Conservation (phyloP, 2,113 vertebrate genomes). For the Nothocercus nigrocapillus region DNA sequence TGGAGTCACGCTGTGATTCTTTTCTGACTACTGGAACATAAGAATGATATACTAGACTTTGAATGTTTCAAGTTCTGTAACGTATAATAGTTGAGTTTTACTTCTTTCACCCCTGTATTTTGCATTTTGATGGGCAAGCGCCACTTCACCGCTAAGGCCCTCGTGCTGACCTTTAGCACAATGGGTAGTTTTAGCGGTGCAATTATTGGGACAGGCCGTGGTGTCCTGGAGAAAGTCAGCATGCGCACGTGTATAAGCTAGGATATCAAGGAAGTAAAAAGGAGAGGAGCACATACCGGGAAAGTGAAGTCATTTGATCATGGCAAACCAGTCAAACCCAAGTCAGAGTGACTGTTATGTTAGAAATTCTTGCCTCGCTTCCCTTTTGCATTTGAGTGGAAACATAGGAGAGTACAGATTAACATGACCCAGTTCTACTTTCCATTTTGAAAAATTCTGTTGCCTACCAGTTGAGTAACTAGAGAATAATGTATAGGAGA, state of each 20-base stretch:
- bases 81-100: constrained; percentile 76
- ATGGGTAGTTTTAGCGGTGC: constrained; percentile 1
- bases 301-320: constrained; percentile 49
- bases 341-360: background rate
- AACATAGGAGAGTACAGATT: background rate
- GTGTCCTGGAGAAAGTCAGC: constrained; percentile 60
- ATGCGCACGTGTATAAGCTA: background rate
- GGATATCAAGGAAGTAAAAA: constrained; percentile 26
- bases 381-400: background rate
- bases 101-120: constrained; percentile 70
- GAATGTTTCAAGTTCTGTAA: constrained; percentile 75
- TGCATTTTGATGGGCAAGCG: constrained; percentile 76
- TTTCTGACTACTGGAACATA: constrained; percentile 76
- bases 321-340: constrained; percentile 13
- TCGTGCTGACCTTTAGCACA: constrained; percentile 69
- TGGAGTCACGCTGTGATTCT: constrained; percentile 79
- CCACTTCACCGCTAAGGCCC: constrained; percentile 65
- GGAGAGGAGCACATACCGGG: background rate
- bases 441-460: background rate
- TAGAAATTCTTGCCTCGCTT: background rate
- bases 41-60: constrained; percentile 76
- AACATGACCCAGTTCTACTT: constrained; percentile 7
- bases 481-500: background rate
- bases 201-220: constrained; percentile 52
- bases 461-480: background rate